A percentile compares a stretch with the other conserved stretches of the same genome.
phyloP scores from a whole-genome alignment of 2,797 vertebrate species.

The Nyctibius grandis region DNA sequence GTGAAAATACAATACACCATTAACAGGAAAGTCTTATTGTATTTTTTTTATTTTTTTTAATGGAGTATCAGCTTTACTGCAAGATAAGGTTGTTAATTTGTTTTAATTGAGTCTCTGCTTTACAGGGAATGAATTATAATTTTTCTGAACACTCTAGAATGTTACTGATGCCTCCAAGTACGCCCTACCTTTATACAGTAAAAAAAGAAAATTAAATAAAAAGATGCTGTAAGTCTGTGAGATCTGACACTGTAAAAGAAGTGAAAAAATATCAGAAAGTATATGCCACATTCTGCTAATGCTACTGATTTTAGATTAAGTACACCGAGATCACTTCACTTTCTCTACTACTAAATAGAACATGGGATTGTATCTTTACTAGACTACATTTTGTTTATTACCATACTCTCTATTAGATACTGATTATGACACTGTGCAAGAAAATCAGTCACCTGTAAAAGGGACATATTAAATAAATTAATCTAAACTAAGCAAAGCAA shows the following conservation, averaged over 20 bases:
- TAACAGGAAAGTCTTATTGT: background rate
- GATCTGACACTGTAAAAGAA: background rate
- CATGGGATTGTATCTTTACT: background rate
- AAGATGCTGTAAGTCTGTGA: background rate
- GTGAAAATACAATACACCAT: conserved; percentile 21
- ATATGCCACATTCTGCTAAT: background rate
- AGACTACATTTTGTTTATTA: background rate
- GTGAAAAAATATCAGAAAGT: background rate
- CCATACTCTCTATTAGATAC: background rate
- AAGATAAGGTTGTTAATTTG: background rate
- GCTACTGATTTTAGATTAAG: background rate
- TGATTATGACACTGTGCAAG: background rate
- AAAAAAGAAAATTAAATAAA: background rate
- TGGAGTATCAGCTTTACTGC: background rate
- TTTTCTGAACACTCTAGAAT: background rate
- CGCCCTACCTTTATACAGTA: background rate
- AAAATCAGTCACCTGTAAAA: background rate
- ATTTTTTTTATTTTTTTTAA: background rate
- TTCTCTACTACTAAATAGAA: background rate
- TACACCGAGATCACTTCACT: background rate
- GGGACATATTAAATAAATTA: background rate
- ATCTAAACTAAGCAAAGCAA: background rate
- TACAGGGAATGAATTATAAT: background rate
- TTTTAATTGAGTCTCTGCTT: background rate
- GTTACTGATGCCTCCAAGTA: background rate